Percentiles rank a stretch among this genome's conserved stretches.
These are phyloP conservation scores for Sebastes vulpes DNA, from an alignment of 2,797 vertebrate species.

Conservation along the genomic window DNA sequence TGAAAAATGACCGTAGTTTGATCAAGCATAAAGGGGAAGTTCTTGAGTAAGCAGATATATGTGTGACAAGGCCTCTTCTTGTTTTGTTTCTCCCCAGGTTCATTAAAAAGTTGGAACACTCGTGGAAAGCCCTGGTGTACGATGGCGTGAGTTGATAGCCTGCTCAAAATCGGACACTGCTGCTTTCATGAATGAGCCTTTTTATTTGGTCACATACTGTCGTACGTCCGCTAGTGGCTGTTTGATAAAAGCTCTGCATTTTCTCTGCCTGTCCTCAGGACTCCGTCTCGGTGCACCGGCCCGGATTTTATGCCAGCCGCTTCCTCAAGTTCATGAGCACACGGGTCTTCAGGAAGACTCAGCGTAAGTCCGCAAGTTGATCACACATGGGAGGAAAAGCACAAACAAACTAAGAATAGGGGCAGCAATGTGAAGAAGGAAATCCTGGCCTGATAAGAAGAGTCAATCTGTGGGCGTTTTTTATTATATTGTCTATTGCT, in stretches of 20 bases:
- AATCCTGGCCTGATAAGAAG: slow-evolving; percentile 10
- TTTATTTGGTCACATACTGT: slow-evolving; percentile 44
- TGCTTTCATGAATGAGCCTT: slow-evolving; percentile 58
- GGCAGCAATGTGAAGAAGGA: slow-evolving; percentile 15
- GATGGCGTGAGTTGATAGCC: slow-evolving; percentile 91
- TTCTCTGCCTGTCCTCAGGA: slow-evolving; percentile 84
- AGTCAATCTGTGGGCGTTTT: background rate
- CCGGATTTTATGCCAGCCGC: slow-evolving; percentile 96
- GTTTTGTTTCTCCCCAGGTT: slow-evolving; percentile 84
- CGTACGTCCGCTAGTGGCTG: background rate
- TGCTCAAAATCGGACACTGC: slow-evolving; percentile 30
- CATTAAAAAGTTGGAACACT: slow-evolving; percentile 98
- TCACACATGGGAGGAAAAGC: background rate
- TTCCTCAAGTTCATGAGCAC: slow-evolving; percentile 99
- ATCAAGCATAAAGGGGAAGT: slow-evolving; percentile 10
- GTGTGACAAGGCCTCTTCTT: slow-evolving; percentile 40
- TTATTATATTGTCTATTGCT: background rate
- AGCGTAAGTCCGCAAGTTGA: slow-evolving; percentile 88
- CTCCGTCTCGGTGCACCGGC: slow-evolving; percentile 95
- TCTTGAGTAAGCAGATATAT: background rate
- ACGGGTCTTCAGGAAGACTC: slow-evolving; percentile 95
- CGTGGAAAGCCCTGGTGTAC: slow-evolving; percentile 98
- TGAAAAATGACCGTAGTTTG: background rate
- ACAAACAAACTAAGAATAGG: background rate
- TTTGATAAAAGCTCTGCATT: slow-evolving; percentile 6